These are phyloP conservation scores for Rhabdomys pumilio DNA, from an alignment of 2,797 vertebrate species.

Conservation along the genomic window DNA sequence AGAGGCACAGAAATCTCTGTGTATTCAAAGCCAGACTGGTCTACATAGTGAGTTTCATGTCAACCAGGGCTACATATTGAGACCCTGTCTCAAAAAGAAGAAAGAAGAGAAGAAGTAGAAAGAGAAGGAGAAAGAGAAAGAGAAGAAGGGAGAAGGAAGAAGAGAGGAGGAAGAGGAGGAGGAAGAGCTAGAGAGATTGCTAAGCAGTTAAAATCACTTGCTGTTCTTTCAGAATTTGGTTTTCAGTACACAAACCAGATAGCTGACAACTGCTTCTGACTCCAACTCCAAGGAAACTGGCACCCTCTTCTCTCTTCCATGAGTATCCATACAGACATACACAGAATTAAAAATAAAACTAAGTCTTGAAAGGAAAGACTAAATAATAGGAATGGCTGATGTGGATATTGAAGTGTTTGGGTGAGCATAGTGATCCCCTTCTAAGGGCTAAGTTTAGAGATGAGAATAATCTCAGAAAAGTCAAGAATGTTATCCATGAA, in stretches of 20 bases:
- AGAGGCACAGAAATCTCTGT: neutral
- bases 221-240: neutral
- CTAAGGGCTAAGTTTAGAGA: neutral
- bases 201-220: neutral
- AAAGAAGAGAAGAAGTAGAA: neutral
- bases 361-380: neutral
- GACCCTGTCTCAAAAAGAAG: neutral
- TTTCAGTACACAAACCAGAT: neutral
- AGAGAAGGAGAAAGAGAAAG: too few relatives aligned
- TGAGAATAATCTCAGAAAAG: neutral
- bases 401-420: neutral
- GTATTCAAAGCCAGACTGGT: neutral
- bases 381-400: neutral
- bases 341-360: neutral
- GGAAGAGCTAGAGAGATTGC: neutral
- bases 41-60: neutral
- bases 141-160: too few relatives aligned
- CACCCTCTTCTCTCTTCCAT: neutral
- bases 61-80: neutral
- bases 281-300: neutral
- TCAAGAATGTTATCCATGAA: neutral
- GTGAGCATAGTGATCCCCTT: neutral
- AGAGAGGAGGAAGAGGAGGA: neutral
- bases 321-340: neutral
- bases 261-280: neutral